These are phyloP conservation scores for Caerostris extrusa DNA, from an alignment of 1,140 invertebrate genomes.

Conservation along the genomic window DNA sequence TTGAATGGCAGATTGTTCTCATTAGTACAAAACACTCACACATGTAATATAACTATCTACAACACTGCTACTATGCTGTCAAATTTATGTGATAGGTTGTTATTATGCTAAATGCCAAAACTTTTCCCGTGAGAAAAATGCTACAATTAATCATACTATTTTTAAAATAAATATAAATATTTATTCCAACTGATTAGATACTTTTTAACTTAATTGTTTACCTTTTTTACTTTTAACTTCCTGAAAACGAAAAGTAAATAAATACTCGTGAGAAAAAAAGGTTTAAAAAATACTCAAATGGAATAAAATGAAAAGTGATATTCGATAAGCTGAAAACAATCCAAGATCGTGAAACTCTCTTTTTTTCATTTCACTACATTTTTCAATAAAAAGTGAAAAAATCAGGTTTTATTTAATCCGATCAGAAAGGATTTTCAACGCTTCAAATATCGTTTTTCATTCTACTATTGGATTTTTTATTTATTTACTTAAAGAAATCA, in stretches of 20 bases:
- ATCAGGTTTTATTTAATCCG: slow-evolving; percentile 8
- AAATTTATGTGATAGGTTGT: no score
- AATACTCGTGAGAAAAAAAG: neutral
- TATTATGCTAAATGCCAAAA: no score
- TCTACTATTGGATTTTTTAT: neutral
- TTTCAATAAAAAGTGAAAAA: neutral
- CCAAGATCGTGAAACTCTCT: neutral
- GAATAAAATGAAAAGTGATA: neutral
- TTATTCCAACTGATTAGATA: no score
- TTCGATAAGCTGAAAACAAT: neutral
- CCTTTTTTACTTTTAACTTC: no score
- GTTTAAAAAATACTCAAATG: neutral
- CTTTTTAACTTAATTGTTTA: no score
- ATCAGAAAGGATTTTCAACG: neutral
- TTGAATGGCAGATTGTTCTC: no score
- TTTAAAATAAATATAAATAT: no score
- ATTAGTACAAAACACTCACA: no score
- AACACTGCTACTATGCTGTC: no score
- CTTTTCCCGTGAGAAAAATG: no score
- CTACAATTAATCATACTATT: no score
- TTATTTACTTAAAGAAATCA: neutral
- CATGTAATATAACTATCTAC: no score
- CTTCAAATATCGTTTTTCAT: neutral
- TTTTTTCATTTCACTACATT: neutral
- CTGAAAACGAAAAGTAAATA: neutral